Percentiles rank a stretch among this genome's conserved stretches.
These are phyloP conservation scores for Petrocephalus schoutedeni DNA, from an alignment of 2,797 vertebrate genomes.

Conservation along the genomic window DNA sequence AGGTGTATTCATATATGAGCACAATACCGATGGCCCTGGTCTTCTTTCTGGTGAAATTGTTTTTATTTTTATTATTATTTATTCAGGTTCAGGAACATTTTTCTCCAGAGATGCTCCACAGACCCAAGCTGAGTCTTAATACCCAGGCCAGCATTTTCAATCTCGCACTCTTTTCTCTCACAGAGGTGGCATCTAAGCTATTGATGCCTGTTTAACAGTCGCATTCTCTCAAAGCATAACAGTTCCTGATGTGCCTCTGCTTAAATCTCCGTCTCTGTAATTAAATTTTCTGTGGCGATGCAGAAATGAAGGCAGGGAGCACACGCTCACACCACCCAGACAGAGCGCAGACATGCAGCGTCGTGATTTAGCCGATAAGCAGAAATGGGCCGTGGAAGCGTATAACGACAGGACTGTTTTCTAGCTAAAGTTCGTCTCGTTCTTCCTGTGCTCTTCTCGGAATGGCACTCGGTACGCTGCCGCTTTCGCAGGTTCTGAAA, in stretches of 20 bases:
- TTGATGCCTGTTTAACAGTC: background rate
- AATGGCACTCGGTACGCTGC: conserved; percentile 1
- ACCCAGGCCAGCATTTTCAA: background rate
- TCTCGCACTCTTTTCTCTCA: conserved; percentile 45
- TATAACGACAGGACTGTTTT: conserved; percentile 19
- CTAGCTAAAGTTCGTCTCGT: background rate
- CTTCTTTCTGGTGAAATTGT: background rate
- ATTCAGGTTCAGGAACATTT: background rate
- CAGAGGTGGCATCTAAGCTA: conserved; percentile 9
- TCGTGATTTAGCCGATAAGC: conserved; percentile 35
- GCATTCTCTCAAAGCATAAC: conserved; percentile 34
- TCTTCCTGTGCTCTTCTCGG: conserved; percentile 19
- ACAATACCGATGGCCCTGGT: background rate
- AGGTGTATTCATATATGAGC: background rate
- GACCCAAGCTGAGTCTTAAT: background rate
- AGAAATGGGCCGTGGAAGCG: conserved; percentile 19
- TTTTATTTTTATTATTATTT: background rate
- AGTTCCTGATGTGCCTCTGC: conserved; percentile 52
- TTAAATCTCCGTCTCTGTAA: conserved; percentile 53
- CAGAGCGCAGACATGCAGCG: conserved; percentile 31
- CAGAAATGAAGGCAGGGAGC: conserved; percentile 39
- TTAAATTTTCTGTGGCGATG: conserved; percentile 59
- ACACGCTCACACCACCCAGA: conserved; percentile 42
- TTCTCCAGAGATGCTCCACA: background rate
- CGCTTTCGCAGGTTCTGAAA: background rate